Evolutionary conservation across 1,140 invertebrate species (phyloP), one percentile per base, ranked within the genome.

Genomic region (Lethrus apterus): DNA sequence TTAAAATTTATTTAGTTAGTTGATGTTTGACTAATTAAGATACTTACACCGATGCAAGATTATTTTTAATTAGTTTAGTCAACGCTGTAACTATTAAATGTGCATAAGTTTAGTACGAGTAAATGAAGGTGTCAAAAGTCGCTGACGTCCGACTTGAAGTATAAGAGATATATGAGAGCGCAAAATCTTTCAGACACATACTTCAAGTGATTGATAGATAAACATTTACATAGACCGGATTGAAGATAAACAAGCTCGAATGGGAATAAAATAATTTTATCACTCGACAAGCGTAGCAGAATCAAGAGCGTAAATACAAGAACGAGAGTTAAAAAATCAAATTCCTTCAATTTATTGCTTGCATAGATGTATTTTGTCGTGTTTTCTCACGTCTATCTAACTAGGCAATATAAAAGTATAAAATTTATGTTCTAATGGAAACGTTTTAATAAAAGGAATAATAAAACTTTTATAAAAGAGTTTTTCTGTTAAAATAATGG

Each of bases 141-240:
- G 38, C 46, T 20, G 40, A 11, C 33, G 32, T 40, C 29, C 42
- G 43, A 46, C 19, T 29, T 44, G 45, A 38, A 52, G 44, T 35
- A 45, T 24, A 32, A 47, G 45, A 46, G 44, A 44, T 33, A 21
- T 32, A 30, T 17, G 32, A 51, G 21, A 20, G 45, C 33, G 35
- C 29, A 38, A 42, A 42, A 18, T 19, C 7, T 11, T 11, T 10
- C 17, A 32, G 31, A 38, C 30, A 29, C 11, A 20, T 26, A n/a
- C 41, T 29, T 3, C 15, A 38, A 30, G 23, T 52, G 51, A 52
- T 52, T 52, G 51, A 52, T 52, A 30, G 46, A 52, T 49, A 52
- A 52, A 52, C 46, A 52, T 52, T 52, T 52, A 52, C 51, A 38
- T 49, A 48, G 36, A 40, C 19, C 42, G 42, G 41, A 52, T 52